These are phyloP conservation scores for Caenorhabditis sp. DNA, from an alignment of 2,888 invertebrate species.

Conservation along the genomic window DNA sequence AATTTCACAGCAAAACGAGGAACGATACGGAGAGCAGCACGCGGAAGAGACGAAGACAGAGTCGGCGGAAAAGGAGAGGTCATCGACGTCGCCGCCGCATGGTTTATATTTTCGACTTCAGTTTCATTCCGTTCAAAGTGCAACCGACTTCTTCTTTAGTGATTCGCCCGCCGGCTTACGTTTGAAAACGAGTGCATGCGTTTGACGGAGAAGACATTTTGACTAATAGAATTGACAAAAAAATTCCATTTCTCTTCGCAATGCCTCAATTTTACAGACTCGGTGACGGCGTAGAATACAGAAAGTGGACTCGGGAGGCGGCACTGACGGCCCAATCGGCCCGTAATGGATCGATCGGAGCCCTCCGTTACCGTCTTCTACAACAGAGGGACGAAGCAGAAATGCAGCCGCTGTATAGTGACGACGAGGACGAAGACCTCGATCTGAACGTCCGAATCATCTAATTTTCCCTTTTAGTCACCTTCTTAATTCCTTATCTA, in stretches of 20 bases:
- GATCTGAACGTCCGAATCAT: slow-evolving; percentile 44
- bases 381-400: slow-evolving; percentile 45
- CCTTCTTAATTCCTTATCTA: not conserved
- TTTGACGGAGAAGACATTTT: too few relatives aligned
- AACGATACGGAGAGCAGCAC: slow-evolving; percentile 10
- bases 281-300: slow-evolving; percentile 67
- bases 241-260: not conserved
- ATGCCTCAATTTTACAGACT: too few relatives aligned
- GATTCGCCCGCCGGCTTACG: slow-evolving; percentile 13
- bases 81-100: slow-evolving; percentile 19
- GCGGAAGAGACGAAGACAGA: not conserved
- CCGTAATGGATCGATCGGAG: slow-evolving; percentile 34
- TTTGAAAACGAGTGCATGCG: slow-evolving; percentile 53
- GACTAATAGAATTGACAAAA: not conserved
- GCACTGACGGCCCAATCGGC: slow-evolving; percentile 29
- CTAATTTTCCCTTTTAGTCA: not conserved
- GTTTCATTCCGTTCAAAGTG: not conserved
- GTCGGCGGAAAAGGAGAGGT: slow-evolving; percentile 21
- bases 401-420: slow-evolving; percentile 51
- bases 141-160: too few relatives aligned
- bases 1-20: slow-evolving; percentile 4
- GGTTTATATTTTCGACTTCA: slow-evolving; percentile 29
- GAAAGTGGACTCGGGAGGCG: slow-evolving; percentile 52
- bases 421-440: slow-evolving; percentile 46
- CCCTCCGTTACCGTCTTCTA: slow-evolving; percentile 43